A percentile compares a stretch with the other conserved stretches of the same genome.
Conservation (phyloP, 2,113 vertebrate genomes). For the Micronycteris hirsuta region DNA sequence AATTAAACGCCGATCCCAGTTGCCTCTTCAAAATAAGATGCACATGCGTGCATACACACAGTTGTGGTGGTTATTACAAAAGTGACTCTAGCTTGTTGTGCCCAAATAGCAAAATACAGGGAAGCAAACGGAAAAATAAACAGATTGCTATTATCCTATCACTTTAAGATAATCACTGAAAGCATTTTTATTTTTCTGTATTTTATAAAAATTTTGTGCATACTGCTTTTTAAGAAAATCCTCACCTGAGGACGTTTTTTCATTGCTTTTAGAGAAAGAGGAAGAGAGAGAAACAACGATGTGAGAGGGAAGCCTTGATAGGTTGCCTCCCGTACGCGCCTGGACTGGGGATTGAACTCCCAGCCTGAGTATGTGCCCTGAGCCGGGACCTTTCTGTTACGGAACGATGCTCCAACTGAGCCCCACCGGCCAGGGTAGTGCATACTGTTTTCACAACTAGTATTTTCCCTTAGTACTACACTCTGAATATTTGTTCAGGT, state of each 20-base stretch:
- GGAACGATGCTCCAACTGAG: too few relatives aligned
- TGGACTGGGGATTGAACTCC: too few relatives aligned
- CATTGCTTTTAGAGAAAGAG: too few relatives aligned
- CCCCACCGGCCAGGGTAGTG: too few relatives aligned
- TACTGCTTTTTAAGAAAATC: neutral
- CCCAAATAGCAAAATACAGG: neutral
- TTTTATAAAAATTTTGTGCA: constrained; percentile 27
- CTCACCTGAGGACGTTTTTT: too few relatives aligned
- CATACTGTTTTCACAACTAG: neutral
- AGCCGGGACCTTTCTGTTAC: too few relatives aligned
- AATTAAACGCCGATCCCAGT: neutral
- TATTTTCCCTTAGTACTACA: neutral
- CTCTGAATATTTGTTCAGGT: constrained; percentile 10
- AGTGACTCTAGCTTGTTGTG: neutral
- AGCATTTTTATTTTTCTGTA: neutral
- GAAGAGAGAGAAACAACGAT: too few relatives aligned
- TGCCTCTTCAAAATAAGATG: neutral
- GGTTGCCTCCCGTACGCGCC: too few relatives aligned
- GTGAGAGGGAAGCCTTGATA: too few relatives aligned
- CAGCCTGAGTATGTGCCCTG: too few relatives aligned
- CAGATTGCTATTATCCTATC: neutral
- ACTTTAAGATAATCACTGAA: neutral
- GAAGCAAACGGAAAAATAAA: neutral
- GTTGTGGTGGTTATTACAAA: neutral
- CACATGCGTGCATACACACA: neutral